Evolutionary conservation across 2,888 invertebrate genomes (phyloP).

Genomic region (Drosophila aldrichi): DNA sequence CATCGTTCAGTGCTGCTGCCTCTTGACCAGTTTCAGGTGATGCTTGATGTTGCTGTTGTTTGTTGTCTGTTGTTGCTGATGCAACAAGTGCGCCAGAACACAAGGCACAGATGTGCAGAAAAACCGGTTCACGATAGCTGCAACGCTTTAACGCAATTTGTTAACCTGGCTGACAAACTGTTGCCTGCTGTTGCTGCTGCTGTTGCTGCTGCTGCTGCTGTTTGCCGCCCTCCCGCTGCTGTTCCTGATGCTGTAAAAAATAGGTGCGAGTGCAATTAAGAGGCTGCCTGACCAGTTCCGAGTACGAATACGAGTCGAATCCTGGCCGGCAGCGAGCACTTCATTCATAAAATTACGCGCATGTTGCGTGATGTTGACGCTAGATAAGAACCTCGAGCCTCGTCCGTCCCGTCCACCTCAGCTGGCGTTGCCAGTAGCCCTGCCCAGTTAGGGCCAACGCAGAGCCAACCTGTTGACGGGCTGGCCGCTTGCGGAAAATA

Average conservation of each 20-base stretch:
- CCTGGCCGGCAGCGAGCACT: conserved; percentile 77
- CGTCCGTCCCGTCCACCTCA: conserved; percentile 3
- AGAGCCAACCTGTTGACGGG: conserved; percentile 71
- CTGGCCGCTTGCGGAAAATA: conserved; percentile 63
- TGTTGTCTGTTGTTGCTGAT: conserved; percentile 51
- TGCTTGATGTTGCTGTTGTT: conserved; percentile 4
- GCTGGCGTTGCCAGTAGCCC: conserved; percentile 14
- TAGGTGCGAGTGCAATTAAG: conserved; percentile 82
- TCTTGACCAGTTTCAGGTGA: conserved; percentile 36
- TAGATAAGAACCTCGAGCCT: conserved; percentile 66
- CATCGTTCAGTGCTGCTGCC: conserved; percentile 25
- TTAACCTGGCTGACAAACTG: conserved; percentile 83
- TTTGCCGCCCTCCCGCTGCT: too few species aligned
- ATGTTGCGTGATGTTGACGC: conserved; percentile 75
- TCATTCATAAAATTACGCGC: conserved; percentile 81
- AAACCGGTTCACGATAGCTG: conserved; percentile 72
- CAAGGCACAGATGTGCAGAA: conserved; percentile 77
- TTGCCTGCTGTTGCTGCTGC: conserved; percentile 67
- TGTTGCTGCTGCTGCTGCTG: conserved; percentile 45
- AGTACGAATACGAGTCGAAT: conserved; percentile 49
- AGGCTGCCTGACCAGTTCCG: conserved; percentile 64
- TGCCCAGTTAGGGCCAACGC: conserved; percentile 72
- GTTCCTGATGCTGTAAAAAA: conserved; percentile 43
- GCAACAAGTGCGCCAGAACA: conserved; percentile 80
- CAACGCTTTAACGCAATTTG: conserved; percentile 77